Conservation (phyloP, 2,797 vertebrate genomes). For the Petrocephalus schoutedeni region DNA sequence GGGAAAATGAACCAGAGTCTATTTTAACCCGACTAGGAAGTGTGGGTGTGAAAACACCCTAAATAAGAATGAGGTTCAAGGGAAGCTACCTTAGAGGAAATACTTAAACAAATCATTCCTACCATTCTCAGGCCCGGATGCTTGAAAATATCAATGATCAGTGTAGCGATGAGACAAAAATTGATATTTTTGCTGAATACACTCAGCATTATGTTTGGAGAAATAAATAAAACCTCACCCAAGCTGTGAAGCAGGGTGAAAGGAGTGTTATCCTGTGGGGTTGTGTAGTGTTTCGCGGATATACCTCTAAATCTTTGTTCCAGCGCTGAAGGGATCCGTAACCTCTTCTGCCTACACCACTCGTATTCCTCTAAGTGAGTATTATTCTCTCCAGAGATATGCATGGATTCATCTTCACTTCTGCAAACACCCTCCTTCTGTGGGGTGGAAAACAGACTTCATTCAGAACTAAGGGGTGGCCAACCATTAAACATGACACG, state of each 20-base stretch:
- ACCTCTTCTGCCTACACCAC: constrained; percentile 89
- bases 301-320: constrained; percentile 73
- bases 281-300: neutral
- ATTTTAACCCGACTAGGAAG: too few species aligned
- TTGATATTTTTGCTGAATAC: neutral
- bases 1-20: too few species aligned
- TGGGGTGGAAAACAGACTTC: neutral
- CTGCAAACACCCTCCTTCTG: constrained; percentile 67
- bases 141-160: neutral
- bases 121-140: neutral
- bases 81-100: neutral
- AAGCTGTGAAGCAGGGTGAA: neutral
- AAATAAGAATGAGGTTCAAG: neutral
- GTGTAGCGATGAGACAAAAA: neutral
- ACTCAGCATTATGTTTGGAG: neutral
- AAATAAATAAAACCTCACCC: neutral
- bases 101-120: neutral
- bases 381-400: constrained; percentile 69
- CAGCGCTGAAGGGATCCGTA: constrained; percentile 81
- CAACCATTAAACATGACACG: neutral
- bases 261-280: neutral
- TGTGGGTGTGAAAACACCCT: too few species aligned
- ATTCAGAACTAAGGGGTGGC: neutral
- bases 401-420: constrained; percentile 80
- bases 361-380: constrained; percentile 79